Percentiles rank a stretch among this genome's conserved stretches.
These are phyloP conservation scores for Cervus canadensis DNA, from an alignment of 2,113 vertebrate genomes.

Conservation along the genomic window DNA sequence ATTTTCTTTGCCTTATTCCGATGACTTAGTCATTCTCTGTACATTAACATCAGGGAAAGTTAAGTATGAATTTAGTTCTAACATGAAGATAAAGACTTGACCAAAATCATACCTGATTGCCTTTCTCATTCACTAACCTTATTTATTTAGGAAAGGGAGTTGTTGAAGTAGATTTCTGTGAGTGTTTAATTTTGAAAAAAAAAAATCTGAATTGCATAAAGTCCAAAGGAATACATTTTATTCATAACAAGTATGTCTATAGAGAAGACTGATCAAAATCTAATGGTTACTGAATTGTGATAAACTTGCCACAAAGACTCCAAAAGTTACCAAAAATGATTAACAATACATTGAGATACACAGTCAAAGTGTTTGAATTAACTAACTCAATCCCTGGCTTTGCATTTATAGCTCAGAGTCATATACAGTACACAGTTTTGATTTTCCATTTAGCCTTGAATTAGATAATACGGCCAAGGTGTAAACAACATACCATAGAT, in stretches of 20 bases:
- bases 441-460: not conserved
- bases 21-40: not conserved
- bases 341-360: not conserved
- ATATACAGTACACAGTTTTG: not conserved
- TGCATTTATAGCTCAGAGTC: not conserved
- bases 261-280: not conserved
- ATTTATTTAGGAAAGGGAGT: not conserved
- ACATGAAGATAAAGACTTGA: not conserved
- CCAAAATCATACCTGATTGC: not conserved
- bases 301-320: not conserved
- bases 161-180: not conserved
- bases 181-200: not conserved
- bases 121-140: not conserved
- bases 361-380: not conserved
- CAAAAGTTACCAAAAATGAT: not conserved
- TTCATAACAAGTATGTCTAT: not conserved
- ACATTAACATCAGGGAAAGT: not conserved
- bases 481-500: not conserved
- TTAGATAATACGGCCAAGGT: not conserved
- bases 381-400: not conserved
- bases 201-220: not conserved
- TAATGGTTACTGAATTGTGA: not conserved
- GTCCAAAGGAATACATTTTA: slow-evolving; percentile 1
- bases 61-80: not conserved
- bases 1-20: not conserved